Evolutionary conservation across 2,888 invertebrate species (phyloP), one percentile per base, ranked within the genome.

Genomic region (Philhelius pedissequus): DNA sequence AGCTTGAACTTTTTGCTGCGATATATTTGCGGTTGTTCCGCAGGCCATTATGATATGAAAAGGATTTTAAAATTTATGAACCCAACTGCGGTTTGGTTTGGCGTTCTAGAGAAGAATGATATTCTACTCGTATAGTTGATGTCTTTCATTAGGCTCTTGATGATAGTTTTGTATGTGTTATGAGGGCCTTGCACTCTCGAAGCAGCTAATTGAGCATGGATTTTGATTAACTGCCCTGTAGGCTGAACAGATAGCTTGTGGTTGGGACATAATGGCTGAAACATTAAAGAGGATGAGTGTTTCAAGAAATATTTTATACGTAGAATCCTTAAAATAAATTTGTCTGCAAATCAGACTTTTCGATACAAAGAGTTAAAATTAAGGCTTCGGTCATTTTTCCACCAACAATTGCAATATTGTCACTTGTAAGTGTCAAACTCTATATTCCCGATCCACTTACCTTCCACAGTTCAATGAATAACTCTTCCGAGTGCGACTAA

Each of bases 11-110:
- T 52, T 76, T 76, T 30, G 15, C 38, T 32, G 52, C 13, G 54
- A 35, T 38, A 35, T 38, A 50, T 40, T 77, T 77, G 77, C 45
- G 64, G 75, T 81, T 25, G 30, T 50, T 58, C 13, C n/a, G n/a
- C 13, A 69, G 68, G 62, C 68, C 54, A 69, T n/a, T n/a, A n/a
- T 69, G 60, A 68, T 68, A 54, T 18, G 50, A 60, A 60, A 56
- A 58, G 66, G 60, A 56, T 64, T 45, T 35, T 1, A 69, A 45
- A 78, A 70, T 78, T 82, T 83, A 83, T 70, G 45, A 78, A 78
- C 78, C 25, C 40, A 32, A 43, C 43, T 74, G 78, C 56, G 82
- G 82, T 83, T 78, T 54, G 40, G 60, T 69, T 78, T 54, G 40
- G 60, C 64, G 22, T 62, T 78, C 62, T 54, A 15, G 54, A 62